Evolutionary conservation across 2,888 invertebrate genomes (phyloP), one percentile per base, ranked within the genome.

Genomic region (Caenorhabditis virilis): DNA sequence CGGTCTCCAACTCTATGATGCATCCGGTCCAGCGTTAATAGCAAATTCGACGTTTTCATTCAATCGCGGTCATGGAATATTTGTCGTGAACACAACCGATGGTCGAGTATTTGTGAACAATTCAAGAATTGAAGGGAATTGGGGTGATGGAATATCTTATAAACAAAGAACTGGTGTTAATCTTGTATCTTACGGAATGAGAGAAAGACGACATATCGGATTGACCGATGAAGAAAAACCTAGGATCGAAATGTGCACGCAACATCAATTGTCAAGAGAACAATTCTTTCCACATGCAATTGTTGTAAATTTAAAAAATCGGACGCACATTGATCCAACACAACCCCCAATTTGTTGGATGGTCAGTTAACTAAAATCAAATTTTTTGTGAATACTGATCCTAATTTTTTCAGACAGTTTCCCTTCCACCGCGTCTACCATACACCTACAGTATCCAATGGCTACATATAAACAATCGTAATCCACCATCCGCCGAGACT

Each of bases 61-160:
- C 83, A 95, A 94, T 86, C 86, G 87, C 85, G 89, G 89, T 87
- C 84, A 83, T 52, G 80, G 80, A 15, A 71, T 82, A 11, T 70
- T 69, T 4, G 60, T 82, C 7, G 79, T 79, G 25, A 78, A 78
- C 58, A 76, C 81, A 3, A 74, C 77, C 7, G 90, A 89, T 78
- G 93, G 93, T 1, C 87, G 90, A 82, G 88, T 90, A 9, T 88
- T 89, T 74, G 87, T 95, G 51, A 90, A 91, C 71, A 89, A 89
- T 72, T 91, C 92, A 77, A 86, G 88, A 43, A 87, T 95, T 15
- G 88, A 88, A 69, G 90, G 91, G 75, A 95, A 95, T 84, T 91
- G 90, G 5, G 93, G 90, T 0, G 94, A 95, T 84, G 95, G 95
- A 25, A 86, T 95, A 51, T 90, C 91, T 84, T 93, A 91, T 62